Evolutionary conservation across 2,113 vertebrate genomes (phyloP), one percentile per base, ranked within the genome.

Genomic region (Poicephalus gulielmi): DNA sequence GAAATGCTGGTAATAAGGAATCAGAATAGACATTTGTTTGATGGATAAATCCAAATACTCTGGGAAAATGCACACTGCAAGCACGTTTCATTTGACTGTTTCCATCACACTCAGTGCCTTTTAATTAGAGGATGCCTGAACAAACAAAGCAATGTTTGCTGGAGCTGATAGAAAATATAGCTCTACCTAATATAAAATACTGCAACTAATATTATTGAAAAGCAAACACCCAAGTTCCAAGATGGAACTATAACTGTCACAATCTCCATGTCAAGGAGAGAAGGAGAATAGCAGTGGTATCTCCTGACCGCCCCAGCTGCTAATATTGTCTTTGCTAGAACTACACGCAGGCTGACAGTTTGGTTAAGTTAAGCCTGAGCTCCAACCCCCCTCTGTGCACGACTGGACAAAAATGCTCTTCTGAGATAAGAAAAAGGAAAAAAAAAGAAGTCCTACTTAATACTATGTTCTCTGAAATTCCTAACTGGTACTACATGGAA

Each of bases 71-170:
- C 86, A 88, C 75, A 11, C 68, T 43, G 90, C 41, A 75, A 94
- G 83, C 71, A 76, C 9, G 4, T 92, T 96, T 77, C 83, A 88
- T 90, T 85, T 86, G 63, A 77, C 63, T 92, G 63, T 90, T 93
- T 80, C 88, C 75, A 74, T 69, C 88, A 44, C 7, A 55, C n/a
- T 5, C 2, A 0, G 53, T 59, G 83, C 23, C 88, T 94, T 96
- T 88, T 92, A 97, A 94, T 94, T 90, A 92, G n/a, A n/a, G 71
- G 53, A 93, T 73, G 75, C 63, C 82, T 87, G 75, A 92, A 52
- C 57, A 86, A 92, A 88, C 82, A 93, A 81, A 69, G 67, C 44
- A 77, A 53, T 80, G 47, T 90, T 96, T 93, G 82, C 83, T 85
- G 85, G 53, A 85, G 90, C 63, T 94, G 79, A 88, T 7, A 22